Base-by-base conservation (phyloP, 2,888 invertebrate species). In the Protonemura montana region DNA sequence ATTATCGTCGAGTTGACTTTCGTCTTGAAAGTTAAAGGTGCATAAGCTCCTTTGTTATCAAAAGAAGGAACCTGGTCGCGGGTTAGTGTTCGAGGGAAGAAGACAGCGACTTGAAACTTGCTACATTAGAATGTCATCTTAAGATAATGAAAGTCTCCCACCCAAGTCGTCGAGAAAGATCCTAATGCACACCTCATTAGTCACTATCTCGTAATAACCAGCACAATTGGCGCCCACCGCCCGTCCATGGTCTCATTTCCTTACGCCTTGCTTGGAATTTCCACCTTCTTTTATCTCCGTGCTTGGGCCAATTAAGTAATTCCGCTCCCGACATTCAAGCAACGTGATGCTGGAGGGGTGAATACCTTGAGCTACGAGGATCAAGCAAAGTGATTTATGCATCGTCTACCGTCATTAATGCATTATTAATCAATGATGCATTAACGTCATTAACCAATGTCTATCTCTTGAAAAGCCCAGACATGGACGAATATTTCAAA, bases 181-280 rank as follows among this genome's bases (percentile, higher is more conserved):
- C 59, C 59, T 59, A 59, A 59, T 59, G 59, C 59, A 59, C 59
- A 59, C 6, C 59, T 59, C 59, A 59, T 59, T 59, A 59, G 59
- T 59, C 59, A 59, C 59, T 59, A 59, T 59, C 59, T 59, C 59
- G 59, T 59, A 59, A 59, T 59, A 59, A 59, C 59, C 21, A 59
- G 13, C 59, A 59, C 59, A 59, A 59, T 59, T 59, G 59, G 59
- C 59, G 13, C 59, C 59, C 59, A 59, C 59, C 13, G 21, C 59
- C 59, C 41, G 41, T 13, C 41, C 13, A 7, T 41, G 6, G 6
- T 41, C 59, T 59, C 59, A 59, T 59, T 59, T 59, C 59, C 59
- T 21, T 59, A 21, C 13, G 21, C 16, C 59, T 21, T 59, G 59
- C 21, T 10, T 21, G 21, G 59, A 21, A 10, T 59, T 59, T 59